phyloP scores from a whole-genome alignment of 2,113 vertebrate genomes.

The Percopsis transmontana region DNA sequence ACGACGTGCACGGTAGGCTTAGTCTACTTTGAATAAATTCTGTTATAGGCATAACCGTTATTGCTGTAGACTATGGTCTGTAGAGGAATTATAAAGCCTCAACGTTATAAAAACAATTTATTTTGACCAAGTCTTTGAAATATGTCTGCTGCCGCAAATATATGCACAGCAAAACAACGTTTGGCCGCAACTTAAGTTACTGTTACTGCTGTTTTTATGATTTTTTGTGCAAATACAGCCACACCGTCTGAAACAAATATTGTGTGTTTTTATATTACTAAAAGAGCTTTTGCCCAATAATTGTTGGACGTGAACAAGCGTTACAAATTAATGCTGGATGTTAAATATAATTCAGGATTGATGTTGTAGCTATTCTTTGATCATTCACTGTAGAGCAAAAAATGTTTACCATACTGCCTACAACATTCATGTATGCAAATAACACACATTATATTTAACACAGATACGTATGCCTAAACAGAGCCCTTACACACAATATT shows the following conservation, averaged over 20 bases:
- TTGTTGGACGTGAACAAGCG: conserved; percentile 1
- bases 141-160: not conserved
- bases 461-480: not conserved
- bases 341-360: too few relatives aligned
- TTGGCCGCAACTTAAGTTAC: not conserved
- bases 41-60: not conserved
- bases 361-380: too few relatives aligned
- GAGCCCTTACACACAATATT: conserved; percentile 38
- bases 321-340: not conserved
- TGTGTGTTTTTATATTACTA: conserved; percentile 26
- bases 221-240: conserved; percentile 41
- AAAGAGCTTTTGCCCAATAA: conserved; percentile 11
- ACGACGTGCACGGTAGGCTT: too few relatives aligned
- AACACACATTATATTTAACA: conserved; percentile 12
- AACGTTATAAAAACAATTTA: too few relatives aligned
- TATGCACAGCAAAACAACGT: conserved; percentile 17
- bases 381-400: too few relatives aligned
- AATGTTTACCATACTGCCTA: too few relatives aligned
- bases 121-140: not conserved
- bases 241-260: not conserved
- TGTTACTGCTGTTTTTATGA: conserved; percentile 6
- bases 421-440: too few relatives aligned
- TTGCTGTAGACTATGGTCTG: not conserved
- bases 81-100: too few relatives aligned
- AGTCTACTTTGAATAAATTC: not conserved